Base-by-base conservation (phyloP, 1,140 invertebrate genomes). In the Lamellibrachia luymesi region DNA sequence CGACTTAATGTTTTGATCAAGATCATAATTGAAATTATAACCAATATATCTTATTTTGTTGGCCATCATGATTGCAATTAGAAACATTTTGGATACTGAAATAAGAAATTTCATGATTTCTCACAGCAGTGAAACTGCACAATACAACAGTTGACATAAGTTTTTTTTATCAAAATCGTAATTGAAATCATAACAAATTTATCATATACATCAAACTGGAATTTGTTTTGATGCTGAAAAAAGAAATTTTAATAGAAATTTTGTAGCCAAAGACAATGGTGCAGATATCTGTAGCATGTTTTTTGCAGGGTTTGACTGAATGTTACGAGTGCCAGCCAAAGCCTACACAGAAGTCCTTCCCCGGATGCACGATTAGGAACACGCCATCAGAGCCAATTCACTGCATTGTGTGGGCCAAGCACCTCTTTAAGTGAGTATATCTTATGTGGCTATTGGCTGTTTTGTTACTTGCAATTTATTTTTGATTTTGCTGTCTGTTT, bases 311-410 rank as follows among this genome's bases (percentile, higher is more conserved):
- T 2, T 93, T 98, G 0, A 99, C 98, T 8, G 98, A 99, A 95
- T 99, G 99, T 96, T 99, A 99, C 95, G 99, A 99, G 96, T 99
- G 99, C 96, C 97, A 98, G 93, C 98, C 98, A 0, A 99, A 99
- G 96, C 97, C 98, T 56, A 97, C 97, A 91, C 98, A 99, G 95
- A 99, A 99, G 96, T 98, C 98, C 17, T 99, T 98, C 96, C 99
- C 99, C 2, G 98, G 98, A 2, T 99, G 99, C 96, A 99, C 99
- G 0, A 99, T 99, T 94, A 97, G 99, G 91, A 99, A 99, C 95
- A 99, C 99, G 6, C 99, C 99, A n/a, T 99, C 99, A 22, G 99
- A 99, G 96, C 98, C 98, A 0, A 99, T 99, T 94, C 99, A 99
- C 96, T 99, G 99, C 96, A 99, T 99, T 95, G 98, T 99, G 4